Base-by-base conservation (phyloP, 1,140 invertebrate species). In the Tetramorium parvispinum region DNA sequence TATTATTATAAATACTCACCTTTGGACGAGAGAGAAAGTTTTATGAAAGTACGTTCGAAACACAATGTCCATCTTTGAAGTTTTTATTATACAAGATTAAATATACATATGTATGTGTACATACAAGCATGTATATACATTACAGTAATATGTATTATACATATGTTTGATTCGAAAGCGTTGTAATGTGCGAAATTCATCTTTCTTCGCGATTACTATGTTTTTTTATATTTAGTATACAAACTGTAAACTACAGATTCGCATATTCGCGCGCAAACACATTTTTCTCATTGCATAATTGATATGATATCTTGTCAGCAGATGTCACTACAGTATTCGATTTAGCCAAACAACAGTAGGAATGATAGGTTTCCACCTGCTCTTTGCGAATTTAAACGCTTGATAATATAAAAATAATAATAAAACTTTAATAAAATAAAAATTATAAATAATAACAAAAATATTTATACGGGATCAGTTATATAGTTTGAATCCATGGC, bases 251-350 rank as follows among this genome's bases (percentile, higher is more conserved):
- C 3, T 57, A 6, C 18, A 63, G 13, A 63, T 78, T 63, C 24
- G 11, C 18, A 46, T 37, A 63, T 63, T 63, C 6, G 5, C n/a
- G 16, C 21, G n/a, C 32, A 16, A 40, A 5, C 2, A 5, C 11
- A n/a, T 40, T 75, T 73, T 51, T 18, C 1, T 18, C 5, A 5
- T 49, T 27, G 46, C 11, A 4, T 37, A 49, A 79, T 51, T 53
- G 8, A 0, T 65, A n/a, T 24, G 1, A 24, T 10, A 27, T 68
- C 40, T 68, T 10, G n/a, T 68, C 61, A 81, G 32, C 32, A 68
- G 77, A 81, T 81, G 77, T 37, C 61, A 53, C 13, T 40, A 53
- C 46, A 40, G 27, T 51, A 51, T 40, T 65, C 24, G 1, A 32
- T 61, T 18, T 46, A 32, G 32, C 11, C 21, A 37, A 66, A 55